Percentiles rank a stretch among this genome's conserved stretches.
These are phyloP conservation scores for Coracias cyanogaster DNA, from an alignment of 2,797 vertebrate species.

Conservation along the genomic window DNA sequence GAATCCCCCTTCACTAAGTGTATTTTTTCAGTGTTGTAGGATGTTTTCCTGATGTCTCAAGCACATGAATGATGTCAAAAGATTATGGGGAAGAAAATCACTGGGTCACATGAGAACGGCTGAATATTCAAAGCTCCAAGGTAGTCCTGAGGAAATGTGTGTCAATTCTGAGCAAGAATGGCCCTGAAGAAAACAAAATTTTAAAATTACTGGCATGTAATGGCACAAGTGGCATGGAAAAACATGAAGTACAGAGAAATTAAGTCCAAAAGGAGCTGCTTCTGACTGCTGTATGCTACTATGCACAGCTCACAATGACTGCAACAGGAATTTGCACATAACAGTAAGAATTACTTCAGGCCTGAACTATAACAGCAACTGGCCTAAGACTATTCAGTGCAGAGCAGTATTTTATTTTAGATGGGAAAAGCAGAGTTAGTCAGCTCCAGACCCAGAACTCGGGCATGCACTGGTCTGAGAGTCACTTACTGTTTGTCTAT, in stretches of 20 bases:
- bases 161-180: neutral
- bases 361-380: slow-evolving; percentile 39
- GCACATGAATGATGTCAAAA: neutral
- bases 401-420: slow-evolving; percentile 28
- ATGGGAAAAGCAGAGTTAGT: slow-evolving; percentile 22
- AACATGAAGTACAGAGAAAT: neutral
- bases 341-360: slow-evolving; percentile 40
- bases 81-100: neutral
- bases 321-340: neutral
- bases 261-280: neutral
- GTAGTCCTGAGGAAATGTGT: neutral
- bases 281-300: neutral
- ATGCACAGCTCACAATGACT: neutral
- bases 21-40: neutral
- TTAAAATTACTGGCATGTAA: slow-evolving; percentile 3
- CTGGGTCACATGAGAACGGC: neutral
- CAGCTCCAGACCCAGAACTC: neutral
- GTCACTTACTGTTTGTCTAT: slow-evolving; percentile 8
- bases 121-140: slow-evolving; percentile 17
- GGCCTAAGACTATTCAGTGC: neutral
- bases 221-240: neutral
- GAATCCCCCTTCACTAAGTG: neutral
- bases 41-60: neutral
- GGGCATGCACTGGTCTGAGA: neutral
- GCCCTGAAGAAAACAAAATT: neutral